Percentiles rank a stretch among this genome's conserved stretches.
Evolutionary conservation across 2,797 vertebrate species (phyloP).

Genomic region (Petrocephalus sullivani): DNA sequence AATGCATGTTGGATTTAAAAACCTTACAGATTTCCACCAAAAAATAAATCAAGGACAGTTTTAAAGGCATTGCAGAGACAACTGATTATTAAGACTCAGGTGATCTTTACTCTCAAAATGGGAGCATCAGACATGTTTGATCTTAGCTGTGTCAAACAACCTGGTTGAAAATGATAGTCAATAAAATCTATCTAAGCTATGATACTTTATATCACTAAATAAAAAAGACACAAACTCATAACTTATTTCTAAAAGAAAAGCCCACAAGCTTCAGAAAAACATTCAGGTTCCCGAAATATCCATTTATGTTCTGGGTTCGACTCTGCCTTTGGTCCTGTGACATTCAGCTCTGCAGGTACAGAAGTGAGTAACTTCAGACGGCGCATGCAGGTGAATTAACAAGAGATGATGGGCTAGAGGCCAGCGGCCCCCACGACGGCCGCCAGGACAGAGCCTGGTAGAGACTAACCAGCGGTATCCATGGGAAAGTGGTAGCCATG

Average conservation of each 20-base stretch:
- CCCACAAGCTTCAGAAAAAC: neutral
- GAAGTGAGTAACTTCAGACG: neutral
- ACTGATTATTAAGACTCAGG: neutral
- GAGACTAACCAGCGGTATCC: constrained; percentile 8
- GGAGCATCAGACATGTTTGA: neutral
- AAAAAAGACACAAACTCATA: neutral
- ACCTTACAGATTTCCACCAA: neutral
- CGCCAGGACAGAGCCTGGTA: neutral
- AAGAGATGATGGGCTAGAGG: neutral
- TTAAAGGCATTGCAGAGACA: neutral
- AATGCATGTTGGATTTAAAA: neutral
- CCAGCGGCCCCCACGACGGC: neutral
- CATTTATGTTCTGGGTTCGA: neutral
- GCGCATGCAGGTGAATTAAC: neutral
- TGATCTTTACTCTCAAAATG: neutral
- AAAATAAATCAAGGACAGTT: neutral
- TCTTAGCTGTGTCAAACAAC: neutral
- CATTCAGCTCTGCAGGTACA: neutral
- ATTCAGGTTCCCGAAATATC: neutral
- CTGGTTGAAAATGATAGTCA: neutral
- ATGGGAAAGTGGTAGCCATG: constrained; percentile 9
- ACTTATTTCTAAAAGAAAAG: neutral
- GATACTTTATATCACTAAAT: neutral
- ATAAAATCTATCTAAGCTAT: neutral
- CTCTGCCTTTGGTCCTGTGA: neutral